phyloP scores from a whole-genome alignment of 1,140 invertebrate genomes.

The Lordiphosa clarofinis region DNA sequence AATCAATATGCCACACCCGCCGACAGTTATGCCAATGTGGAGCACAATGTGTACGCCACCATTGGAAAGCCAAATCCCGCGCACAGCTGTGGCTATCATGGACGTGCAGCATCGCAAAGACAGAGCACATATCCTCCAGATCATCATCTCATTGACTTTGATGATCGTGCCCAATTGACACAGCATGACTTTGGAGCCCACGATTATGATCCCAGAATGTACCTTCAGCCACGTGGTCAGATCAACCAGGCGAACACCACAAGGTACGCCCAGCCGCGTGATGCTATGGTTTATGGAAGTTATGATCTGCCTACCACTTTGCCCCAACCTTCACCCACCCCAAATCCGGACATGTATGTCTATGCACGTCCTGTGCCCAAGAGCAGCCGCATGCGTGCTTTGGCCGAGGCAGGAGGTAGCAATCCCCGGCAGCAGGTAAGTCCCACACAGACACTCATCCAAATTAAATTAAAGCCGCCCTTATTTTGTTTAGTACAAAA shows the following conservation, averaged over 20 bases:
- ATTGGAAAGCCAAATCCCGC: constrained; percentile 37
- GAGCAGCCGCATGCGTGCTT: constrained; percentile 41
- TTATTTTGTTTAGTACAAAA: too few relatives aligned
- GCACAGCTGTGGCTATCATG: constrained; percentile 53
- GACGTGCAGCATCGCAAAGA: constrained; percentile 40
- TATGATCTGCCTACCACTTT: constrained; percentile 47
- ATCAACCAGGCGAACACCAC: constrained; percentile 14
- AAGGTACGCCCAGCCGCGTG: constrained; percentile 18
- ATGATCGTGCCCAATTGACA: constrained; percentile 80
- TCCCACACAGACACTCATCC: too few relatives aligned
- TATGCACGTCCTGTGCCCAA: constrained; percentile 68
- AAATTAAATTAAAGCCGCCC: too few relatives aligned
- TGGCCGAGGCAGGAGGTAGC: constrained; percentile 34
- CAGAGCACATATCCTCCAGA: constrained; percentile 71
- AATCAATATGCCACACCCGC: constrained; percentile 55
- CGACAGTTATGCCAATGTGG: constrained; percentile 40
- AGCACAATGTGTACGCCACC: constrained; percentile 53
- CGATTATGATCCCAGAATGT: constrained; percentile 52
- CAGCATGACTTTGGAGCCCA: constrained; percentile 58
- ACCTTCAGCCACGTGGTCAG: constrained; percentile 19
- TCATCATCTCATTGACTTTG: constrained; percentile 87
- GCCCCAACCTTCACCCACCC: constrained; percentile 33
- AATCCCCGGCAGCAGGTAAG: constrained; percentile 52
- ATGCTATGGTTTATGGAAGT: constrained; percentile 13
- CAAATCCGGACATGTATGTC: constrained; percentile 57